Evolutionary conservation across 2,888 invertebrate species (phyloP), one percentile per base, ranked within the genome.

Genomic region (Ophioninae sp.): DNA sequence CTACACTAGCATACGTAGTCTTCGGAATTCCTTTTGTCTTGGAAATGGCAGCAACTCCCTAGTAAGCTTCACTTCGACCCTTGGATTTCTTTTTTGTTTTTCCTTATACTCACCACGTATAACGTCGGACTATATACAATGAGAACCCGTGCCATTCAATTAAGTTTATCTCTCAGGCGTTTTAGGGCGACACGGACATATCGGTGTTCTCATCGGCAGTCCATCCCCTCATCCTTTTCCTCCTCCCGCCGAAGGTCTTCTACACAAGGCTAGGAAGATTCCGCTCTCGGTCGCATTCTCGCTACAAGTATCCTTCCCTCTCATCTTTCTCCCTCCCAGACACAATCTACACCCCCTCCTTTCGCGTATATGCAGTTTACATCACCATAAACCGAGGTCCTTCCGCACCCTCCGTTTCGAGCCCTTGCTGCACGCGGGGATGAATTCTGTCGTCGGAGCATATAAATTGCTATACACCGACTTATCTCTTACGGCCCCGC

Each of bases 131-230:
- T 72, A 79, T 69, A 69, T 75, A 70, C 70, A 59, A 75, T 70
- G 61, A 20, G 75, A 79, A 76, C 69, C 84, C 86, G 86, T 86
- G 89, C 88, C 88, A 89, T 90, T 90, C 90, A 90, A 90, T 90
- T 90, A 90, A 90, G 88, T 90, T 90, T 90, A 90, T 90, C 90
- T 90, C 79, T 78, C 65, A 67, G 77, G 85, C 85, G 82, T 85
- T 86, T 86, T 84, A 82, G 87, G 85, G 87, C 83, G 87, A 86
- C 87, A 86, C 87, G 79, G 85, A 85, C 82, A 83, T 85, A 84
- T 83, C 81, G 83, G 78, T 84, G 82, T 85, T 81, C 81, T 80
- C 85, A 85, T 85, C 82, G 83, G 85, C 65, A 72, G 70, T 77
- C 73, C 50, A 50, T 50, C 50, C 67, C 74, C 59, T 23, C 80